These are phyloP conservation scores for Urophycis tenuis DNA, from an alignment of 2,797 vertebrate species.

Conservation along the genomic window DNA sequence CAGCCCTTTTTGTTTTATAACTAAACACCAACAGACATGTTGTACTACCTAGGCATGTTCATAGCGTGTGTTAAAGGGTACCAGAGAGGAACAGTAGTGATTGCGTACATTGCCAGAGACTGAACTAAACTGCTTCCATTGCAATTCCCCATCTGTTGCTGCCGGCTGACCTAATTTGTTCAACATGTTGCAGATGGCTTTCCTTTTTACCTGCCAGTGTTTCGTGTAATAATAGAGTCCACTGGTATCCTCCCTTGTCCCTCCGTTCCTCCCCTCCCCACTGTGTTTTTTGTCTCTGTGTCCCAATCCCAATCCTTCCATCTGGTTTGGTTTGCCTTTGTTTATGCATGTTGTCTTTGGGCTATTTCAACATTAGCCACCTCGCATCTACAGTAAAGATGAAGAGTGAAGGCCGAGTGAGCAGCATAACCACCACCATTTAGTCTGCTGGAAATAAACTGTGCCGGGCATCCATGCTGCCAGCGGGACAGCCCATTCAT, in stretches of 20 bases:
- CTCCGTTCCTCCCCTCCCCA: background rate
- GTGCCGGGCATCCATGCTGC: slow-evolving; percentile 44
- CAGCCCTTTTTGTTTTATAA: background rate
- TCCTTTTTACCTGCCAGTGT: slow-evolving; percentile 36
- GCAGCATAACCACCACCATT: slow-evolving; percentile 35
- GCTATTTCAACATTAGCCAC: slow-evolving; percentile 31
- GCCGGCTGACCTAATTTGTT: slow-evolving; percentile 38
- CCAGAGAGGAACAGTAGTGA: slow-evolving; percentile 31
- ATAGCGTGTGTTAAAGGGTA: slow-evolving; percentile 34
- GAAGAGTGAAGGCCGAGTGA: slow-evolving; percentile 9
- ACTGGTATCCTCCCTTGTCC: slow-evolving; percentile 8
- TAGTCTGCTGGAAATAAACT: slow-evolving; percentile 36
- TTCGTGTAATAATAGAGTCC: slow-evolving; percentile 13
- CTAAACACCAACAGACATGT: slow-evolving; percentile 20
- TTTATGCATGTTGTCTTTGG: slow-evolving; percentile 29
- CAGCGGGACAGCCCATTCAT: slow-evolving; percentile 49
- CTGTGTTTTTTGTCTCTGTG: background rate
- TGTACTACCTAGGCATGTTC: slow-evolving; percentile 50
- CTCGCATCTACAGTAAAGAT: slow-evolving; percentile 34
- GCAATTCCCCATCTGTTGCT: slow-evolving; percentile 37
- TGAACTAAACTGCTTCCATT: slow-evolving; percentile 26
- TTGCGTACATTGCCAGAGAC: slow-evolving; percentile 21
- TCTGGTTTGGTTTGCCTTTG: slow-evolving; percentile 17
- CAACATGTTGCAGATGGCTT: slow-evolving; percentile 35
- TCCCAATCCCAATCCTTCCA: background rate